Conservation (phyloP, 2,797 vertebrate species). For the Cyclura pinguis region DNA sequence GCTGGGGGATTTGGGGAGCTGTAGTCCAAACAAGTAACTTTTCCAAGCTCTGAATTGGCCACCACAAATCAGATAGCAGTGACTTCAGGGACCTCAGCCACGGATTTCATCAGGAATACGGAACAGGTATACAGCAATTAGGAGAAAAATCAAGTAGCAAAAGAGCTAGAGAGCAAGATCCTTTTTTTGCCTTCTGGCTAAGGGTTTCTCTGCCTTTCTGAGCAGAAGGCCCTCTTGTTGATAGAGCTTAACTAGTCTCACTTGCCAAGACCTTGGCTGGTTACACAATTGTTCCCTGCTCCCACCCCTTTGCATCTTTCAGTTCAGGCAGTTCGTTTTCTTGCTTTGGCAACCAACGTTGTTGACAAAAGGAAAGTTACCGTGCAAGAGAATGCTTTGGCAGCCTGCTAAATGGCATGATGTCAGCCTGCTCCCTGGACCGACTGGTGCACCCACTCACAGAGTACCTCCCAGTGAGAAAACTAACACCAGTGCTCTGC, state of each 20-base stretch:
- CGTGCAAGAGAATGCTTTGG: constrained; percentile 64
- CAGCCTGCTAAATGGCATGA: constrained; percentile 40
- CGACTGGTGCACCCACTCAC: constrained; percentile 54
- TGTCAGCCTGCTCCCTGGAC: constrained; percentile 67
- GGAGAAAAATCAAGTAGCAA: not conserved
- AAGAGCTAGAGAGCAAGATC: not conserved
- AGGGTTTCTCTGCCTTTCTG: not conserved
- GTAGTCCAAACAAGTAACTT: too few species aligned
- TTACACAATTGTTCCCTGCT: constrained; percentile 20
- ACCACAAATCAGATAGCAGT: too few species aligned
- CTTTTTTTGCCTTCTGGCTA: constrained; percentile 49
- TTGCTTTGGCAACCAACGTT: constrained; percentile 39
- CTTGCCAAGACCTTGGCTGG: constrained; percentile 47
- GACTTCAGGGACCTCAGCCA: not conserved
- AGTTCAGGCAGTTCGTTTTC: not conserved
- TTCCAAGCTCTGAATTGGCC: too few species aligned
- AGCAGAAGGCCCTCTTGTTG: constrained; percentile 27
- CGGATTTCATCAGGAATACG: not conserved
- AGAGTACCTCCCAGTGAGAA: constrained; percentile 71
- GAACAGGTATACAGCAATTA: not conserved
- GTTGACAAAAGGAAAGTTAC: constrained; percentile 72
- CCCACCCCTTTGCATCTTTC: not conserved
- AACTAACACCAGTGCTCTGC: constrained; percentile 71
- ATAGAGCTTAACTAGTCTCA: not conserved
- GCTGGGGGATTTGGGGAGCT: too few species aligned